Base-by-base conservation (phyloP, 2,888 invertebrate genomes). In the Euclidia mi region DNA sequence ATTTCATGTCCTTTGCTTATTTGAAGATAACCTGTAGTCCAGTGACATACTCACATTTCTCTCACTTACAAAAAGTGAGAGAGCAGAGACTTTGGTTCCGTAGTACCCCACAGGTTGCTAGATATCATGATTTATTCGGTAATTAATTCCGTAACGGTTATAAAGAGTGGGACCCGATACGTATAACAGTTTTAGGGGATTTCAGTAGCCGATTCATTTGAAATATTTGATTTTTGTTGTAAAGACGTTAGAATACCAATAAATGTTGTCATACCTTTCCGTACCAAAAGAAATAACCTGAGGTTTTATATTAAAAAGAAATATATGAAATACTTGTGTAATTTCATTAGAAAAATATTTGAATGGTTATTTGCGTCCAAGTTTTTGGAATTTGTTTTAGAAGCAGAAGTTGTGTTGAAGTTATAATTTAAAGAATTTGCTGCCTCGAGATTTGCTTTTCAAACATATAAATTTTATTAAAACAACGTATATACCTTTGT, bases 121-220 rank as follows among this genome's bases (percentile, higher is more conserved):
- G 69, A 72, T 76, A 72, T 50, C 69, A 76, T 72, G 72, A 72
- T 72, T 72, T 72, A 72, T 72, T 52, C 32, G 61, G 31, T 73
- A 72, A 72, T 72, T 72, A 72, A 72, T 72, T 72, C 65, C 62
- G 37, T 71, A 71, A 61, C 68, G 65, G 76, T 45, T 75, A 57
- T 56, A 75, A 67, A 75, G 76, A 68, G 50, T 37, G 11, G 31
- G 55, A 41, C 41, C 56, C 59, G 53, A 76, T 72, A 72, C 76
- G 71, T 72, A 67, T 57, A 72, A 57, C 68, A 59, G 64, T 75
- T 75, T 67, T 57, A 64, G 76, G 47, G 60, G 68, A 61, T 71
- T 71, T 50, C 52, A 42, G 50, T 55, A 42, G 44, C 65, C 57
- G 49, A 56, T 32, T 60, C 76, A 71, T 72, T n/a, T n/a, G n/a